These are phyloP conservation scores for Australoheros facetus DNA, from an alignment of 2,797 vertebrate genomes.

Conservation along the genomic window DNA sequence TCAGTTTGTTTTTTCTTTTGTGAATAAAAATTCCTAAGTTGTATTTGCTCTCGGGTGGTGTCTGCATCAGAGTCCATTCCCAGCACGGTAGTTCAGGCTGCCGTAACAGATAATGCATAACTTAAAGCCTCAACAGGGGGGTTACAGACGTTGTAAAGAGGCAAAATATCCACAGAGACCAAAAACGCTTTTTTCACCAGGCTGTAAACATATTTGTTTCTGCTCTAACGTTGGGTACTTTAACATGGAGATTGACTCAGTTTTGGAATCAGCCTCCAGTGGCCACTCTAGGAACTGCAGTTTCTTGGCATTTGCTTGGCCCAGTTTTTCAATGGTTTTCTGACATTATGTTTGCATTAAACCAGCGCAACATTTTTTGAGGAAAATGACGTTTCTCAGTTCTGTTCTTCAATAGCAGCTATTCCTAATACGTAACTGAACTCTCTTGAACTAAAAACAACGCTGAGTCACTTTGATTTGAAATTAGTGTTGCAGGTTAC, in stretches of 20 bases:
- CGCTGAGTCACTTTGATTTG: not conserved
- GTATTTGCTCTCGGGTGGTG: too few species aligned
- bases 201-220: not conserved
- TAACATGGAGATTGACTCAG: not conserved
- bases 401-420: not conserved
- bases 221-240: not conserved
- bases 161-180: not conserved
- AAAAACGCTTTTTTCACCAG: not conserved
- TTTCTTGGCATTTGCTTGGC: not conserved
- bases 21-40: too few species aligned
- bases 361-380: not conserved
- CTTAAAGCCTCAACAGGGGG: not conserved
- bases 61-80: too few species aligned
- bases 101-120: not conserved
- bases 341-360: not conserved
- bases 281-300: not conserved
- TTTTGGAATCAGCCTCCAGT: not conserved
- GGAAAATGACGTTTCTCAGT: not conserved
- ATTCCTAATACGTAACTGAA: not conserved
- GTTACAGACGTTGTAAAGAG: not conserved
- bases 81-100: too few species aligned
- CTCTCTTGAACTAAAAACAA: too few species aligned
- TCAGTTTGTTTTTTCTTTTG: too few species aligned
- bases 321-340: not conserved
- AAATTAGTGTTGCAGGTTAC: not conserved